A percentile compares a stretch with the other conserved stretches of the same genome.
Evolutionary conservation across 2,113 vertebrate species (phyloP).

Genomic region (human): GRCh38 chr20:63131001-63131500

Average conservation of each 20-base stretch:
- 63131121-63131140: accelerated
- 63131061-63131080: background rate
- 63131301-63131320: background rate
- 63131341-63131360: background rate
- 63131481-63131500: background rate
- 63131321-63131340: background rate
- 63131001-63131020: background rate
- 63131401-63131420: background rate
- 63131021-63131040: background rate
- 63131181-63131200: accelerated
- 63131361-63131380: background rate
- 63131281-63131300: background rate
- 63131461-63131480: accelerated
- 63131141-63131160: accelerated
- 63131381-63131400: conserved; percentile 1
- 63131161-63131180: accelerated
- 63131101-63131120: background rate
- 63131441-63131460: background rate
- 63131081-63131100: background rate
- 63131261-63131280: conserved; percentile 52
- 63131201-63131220: no score
- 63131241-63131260: accelerated
- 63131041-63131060: background rate
- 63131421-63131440: accelerated
- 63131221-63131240: background rate